Base-by-base conservation (phyloP, 2,888 invertebrate genomes). In the Pyrochroa serraticornis region DNA sequence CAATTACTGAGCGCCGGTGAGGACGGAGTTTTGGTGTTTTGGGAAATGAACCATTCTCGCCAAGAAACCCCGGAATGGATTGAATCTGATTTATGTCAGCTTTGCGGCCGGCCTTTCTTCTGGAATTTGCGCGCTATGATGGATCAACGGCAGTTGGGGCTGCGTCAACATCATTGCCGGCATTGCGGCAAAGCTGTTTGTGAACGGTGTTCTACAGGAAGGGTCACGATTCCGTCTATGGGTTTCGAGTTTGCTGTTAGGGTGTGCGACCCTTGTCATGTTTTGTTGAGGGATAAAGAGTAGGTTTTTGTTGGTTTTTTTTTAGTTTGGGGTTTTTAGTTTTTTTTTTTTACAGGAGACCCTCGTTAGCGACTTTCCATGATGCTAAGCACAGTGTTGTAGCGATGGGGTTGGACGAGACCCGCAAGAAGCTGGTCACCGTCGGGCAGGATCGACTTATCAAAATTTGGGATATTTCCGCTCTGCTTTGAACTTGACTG, bases 91-190 rank as follows among this genome's bases (percentile, higher is more conserved):
- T 85, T 89, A 37, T 99, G 99, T 78, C 92, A 98, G 83, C 84
- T 94, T 57, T 99, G 99, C 79, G 89, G 90, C 48, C 85, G 92
- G 58, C 99, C 99, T 13, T 99, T 99, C 82, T 98, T 98, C 81
- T 99, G 99, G 99, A 99, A 99, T 80, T 86, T 99, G 47, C 87
- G 93, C 63, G 95, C 94, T 7, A 99, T 99, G 97, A 95, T 98
- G 92, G 95, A 97, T 79, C 93, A 93, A 80, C 90, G 93, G 74
- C 95, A 93, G 76, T 83, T 98, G 49, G 95, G 95, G 61, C 85
- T 94, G 14, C 88, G 97, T 49, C 93, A 94, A 77, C 93, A 94
- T 80, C 93, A 93, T 80, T 95, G 94, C 75, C 87, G 94, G 49
- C 88, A 92, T 80, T 99, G 98, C 81, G 99, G 99, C 39, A 90